phyloP scores from a whole-genome alignment of 1,140 invertebrate species.

The Teleogryllus occipitalis region DNA sequence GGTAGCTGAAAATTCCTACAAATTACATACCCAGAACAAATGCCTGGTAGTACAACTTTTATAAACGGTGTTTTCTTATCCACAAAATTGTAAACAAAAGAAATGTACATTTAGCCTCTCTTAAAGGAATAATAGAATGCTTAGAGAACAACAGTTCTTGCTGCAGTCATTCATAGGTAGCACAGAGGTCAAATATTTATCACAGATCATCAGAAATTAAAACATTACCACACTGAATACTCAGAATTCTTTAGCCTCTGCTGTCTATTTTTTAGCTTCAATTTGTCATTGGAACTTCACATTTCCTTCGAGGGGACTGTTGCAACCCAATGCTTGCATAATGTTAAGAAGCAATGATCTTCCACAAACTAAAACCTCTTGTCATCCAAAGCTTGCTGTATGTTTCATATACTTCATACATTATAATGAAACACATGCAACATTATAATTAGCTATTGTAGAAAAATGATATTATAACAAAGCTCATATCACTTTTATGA shows the following conservation, averaged over 20 bases:
- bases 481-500: not conserved
- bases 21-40: no score
- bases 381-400: not conserved
- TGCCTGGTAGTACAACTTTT: no score
- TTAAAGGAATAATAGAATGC: not conserved
- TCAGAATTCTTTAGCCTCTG: not conserved
- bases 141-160: not conserved
- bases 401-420: not conserved
- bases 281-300: not conserved
- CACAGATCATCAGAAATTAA: not conserved
- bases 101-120: not conserved
- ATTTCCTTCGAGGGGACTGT: not conserved
- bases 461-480: not conserved
- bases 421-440: not conserved
- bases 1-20: no score
- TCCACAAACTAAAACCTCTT: not conserved
- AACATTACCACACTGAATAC: not conserved
- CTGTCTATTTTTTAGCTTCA: not conserved
- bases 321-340: slow-evolving; percentile 3
- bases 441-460: not conserved
- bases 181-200: not conserved
- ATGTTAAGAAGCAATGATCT: not conserved
- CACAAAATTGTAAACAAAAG: not conserved
- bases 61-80: not conserved
- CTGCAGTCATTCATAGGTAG: not conserved